A percentile compares a stretch with the other conserved stretches of the same genome.
These are phyloP conservation scores for Drosophila malerkotliana DNA, from an alignment of 1,140 invertebrate genomes.

Conservation along the genomic window DNA sequence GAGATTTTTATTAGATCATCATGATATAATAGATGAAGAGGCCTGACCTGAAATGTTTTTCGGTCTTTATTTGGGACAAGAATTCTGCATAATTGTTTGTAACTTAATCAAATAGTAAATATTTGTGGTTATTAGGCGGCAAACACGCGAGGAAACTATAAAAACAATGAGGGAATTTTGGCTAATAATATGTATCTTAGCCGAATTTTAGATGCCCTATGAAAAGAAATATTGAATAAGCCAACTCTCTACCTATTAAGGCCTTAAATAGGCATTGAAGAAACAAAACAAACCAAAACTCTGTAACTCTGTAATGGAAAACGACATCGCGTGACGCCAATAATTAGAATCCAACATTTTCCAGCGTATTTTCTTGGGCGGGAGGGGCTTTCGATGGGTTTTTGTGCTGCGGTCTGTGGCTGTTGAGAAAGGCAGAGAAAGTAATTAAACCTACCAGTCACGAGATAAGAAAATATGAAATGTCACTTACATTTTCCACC, in stretches of 20 bases:
- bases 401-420: constrained; percentile 33
- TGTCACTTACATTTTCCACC: constrained; percentile 42
- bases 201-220: constrained; percentile 12
- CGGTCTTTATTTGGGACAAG: constrained; percentile 17
- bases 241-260: not conserved
- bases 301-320: constrained; percentile 51
- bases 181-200: not conserved
- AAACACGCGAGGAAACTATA: constrained; percentile 42
- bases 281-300: constrained; percentile 41
- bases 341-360: constrained; percentile 73
- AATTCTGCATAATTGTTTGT: constrained; percentile 25
- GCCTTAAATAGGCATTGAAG: constrained; percentile 16
- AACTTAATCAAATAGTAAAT: constrained; percentile 53
- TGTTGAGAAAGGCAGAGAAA: constrained; percentile 72
- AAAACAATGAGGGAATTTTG: constrained; percentile 26
- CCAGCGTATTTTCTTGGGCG: constrained; percentile 43
- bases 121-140: constrained; percentile 40
- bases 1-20: constrained; percentile 43
- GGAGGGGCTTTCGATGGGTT: constrained; percentile 14
- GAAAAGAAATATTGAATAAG: not conserved
- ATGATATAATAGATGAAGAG: constrained; percentile 31
- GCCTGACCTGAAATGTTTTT: constrained; percentile 44
- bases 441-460: constrained; percentile 71
- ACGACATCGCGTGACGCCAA: constrained; percentile 64
- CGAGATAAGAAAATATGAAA: constrained; percentile 61